phyloP scores from a whole-genome alignment of 2,113 vertebrate species.

The Benitochromis conjunctus region DNA sequence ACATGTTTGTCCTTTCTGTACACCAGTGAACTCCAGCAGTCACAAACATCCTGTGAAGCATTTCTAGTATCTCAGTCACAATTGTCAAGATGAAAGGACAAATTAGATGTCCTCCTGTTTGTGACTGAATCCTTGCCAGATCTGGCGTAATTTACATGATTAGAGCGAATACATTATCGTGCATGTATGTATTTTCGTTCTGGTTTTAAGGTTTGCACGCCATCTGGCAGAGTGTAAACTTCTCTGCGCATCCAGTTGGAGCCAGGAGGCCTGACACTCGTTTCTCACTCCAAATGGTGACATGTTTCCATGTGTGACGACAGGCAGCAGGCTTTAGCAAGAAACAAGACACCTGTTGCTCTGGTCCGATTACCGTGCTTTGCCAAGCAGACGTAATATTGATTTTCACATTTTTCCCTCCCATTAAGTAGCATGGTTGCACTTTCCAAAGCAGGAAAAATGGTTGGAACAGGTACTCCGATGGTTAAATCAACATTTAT shows the following conservation, averaged over 20 bases:
- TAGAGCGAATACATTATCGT: not conserved
- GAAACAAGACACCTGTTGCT: constrained; percentile 60
- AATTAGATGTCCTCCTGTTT: not conserved
- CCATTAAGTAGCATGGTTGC: not conserved
- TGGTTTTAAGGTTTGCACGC: not conserved
- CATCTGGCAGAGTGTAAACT: constrained; percentile 41
- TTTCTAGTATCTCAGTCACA: not conserved
- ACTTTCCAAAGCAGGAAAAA: not conserved
- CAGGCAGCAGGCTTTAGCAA: constrained; percentile 41
- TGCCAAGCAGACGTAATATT: constrained; percentile 44
- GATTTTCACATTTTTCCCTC: constrained; percentile 50
- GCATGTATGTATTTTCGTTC: not conserved
- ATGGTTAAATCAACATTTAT: not conserved
- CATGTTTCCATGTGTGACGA: constrained; percentile 46
- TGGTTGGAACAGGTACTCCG: not conserved
- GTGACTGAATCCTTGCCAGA: not conserved
- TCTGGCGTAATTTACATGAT: not conserved
- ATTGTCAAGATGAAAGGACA: not conserved
- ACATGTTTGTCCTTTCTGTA: not conserved
- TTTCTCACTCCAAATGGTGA: constrained; percentile 35
- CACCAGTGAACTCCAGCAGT: not conserved
- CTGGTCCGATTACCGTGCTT: constrained; percentile 19
- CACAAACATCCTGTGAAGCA: not conserved
- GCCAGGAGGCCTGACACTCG: constrained; percentile 15
- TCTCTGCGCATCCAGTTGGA: not conserved